These are phyloP conservation scores for Candidula unifasciata DNA, from an alignment of 2,888 invertebrate species.

Conservation along the genomic window DNA sequence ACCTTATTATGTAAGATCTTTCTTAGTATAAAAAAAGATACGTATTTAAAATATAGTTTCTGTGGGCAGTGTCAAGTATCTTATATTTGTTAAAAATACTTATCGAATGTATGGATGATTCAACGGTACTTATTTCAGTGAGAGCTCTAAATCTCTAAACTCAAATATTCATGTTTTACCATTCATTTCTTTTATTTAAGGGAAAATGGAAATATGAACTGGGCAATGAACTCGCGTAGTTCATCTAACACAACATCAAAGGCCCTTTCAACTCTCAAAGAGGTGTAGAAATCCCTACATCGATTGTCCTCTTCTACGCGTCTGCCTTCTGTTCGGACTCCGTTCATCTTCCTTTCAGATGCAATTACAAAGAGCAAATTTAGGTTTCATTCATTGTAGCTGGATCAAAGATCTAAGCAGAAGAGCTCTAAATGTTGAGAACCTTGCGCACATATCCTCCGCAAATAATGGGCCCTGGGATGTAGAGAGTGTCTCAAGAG, in stretches of 20 bases:
- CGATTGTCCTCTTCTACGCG: neutral
- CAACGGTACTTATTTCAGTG: neutral
- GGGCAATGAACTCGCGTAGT: neutral
- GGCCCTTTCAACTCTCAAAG: neutral
- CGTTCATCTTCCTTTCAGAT: neutral
- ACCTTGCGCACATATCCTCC: slow-evolving; percentile 10
- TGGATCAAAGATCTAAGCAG: slow-evolving; percentile 34
- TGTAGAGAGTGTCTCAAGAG: slow-evolving; percentile 23
- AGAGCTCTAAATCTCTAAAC: neutral
- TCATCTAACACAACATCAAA: slow-evolving; percentile 28
- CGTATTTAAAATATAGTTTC: no score
- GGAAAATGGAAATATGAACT: neutral
- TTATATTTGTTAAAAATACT: neutral
- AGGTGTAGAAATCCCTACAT: neutral
- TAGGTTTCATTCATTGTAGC: slow-evolving; percentile 19
- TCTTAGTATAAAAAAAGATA: no score
- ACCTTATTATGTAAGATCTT: no score
- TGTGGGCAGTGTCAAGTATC: neutral
- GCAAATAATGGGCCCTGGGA: slow-evolving; percentile 8
- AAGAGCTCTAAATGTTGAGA: slow-evolving; percentile 29
- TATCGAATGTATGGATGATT: neutral
- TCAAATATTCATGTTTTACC: neutral
- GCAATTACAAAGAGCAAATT: slow-evolving; percentile 46
- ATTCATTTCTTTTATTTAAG: neutral
- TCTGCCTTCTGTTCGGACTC: neutral